Percentiles rank a stretch among this genome's conserved stretches.
Evolutionary conservation across 2,797 vertebrate species (phyloP).

Genomic region (Acanthornis magna): DNA sequence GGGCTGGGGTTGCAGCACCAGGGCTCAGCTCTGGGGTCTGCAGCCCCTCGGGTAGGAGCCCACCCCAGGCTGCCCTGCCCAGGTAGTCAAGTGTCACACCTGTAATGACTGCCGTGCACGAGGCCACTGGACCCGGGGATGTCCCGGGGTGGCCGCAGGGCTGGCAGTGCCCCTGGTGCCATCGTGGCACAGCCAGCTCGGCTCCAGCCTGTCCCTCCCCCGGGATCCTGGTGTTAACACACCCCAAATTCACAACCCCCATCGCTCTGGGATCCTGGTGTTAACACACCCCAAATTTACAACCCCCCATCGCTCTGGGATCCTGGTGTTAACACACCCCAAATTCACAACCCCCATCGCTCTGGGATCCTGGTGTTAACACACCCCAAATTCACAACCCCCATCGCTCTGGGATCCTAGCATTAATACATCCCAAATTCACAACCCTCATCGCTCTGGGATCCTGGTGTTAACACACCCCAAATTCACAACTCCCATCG

Average conservation of each 20-base stretch:
- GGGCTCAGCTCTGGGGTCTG: background rate
- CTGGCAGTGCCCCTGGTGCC: background rate
- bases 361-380: background rate
- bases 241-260: background rate
- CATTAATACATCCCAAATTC: background rate
- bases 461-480: background rate
- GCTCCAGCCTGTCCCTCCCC: no score
- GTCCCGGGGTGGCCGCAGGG: background rate
- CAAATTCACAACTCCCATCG: background rate
- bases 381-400: background rate
- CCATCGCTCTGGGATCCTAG: fast-evolving
- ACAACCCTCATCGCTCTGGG: background rate
- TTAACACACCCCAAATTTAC: background rate
- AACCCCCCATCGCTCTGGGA: background rate
- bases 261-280: background rate
- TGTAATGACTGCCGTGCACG: fast-evolving
- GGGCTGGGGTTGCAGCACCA: background rate
- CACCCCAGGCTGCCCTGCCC: background rate
- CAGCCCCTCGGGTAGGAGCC: background rate
- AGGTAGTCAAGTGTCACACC: fast-evolving
- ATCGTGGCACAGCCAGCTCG: background rate
- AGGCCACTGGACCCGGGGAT: fast-evolving
- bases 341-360: background rate
- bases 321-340: background rate
- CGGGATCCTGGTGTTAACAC: background rate